A percentile compares a stretch with the other conserved stretches of the same genome.
phyloP scores from a whole-genome alignment of 1,140 invertebrate genomes.

The Monomorium pharaonis region DNA sequence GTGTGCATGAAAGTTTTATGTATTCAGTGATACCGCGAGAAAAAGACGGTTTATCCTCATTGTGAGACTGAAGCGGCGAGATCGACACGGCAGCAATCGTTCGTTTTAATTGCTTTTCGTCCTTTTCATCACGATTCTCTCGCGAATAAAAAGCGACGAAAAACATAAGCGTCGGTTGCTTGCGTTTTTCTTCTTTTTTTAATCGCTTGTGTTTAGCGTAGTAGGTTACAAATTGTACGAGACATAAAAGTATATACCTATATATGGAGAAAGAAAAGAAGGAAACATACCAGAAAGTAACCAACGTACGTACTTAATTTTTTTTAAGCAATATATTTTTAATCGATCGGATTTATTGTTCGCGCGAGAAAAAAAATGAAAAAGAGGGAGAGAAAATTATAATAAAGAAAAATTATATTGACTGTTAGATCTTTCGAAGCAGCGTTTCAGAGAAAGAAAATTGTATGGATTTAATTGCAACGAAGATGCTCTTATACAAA shows the following conservation, averaged over 20 bases:
- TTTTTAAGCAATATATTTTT: not conserved
- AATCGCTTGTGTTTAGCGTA: not conserved
- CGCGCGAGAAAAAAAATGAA: not conserved
- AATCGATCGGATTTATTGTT: not conserved
- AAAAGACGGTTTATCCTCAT: slow-evolving; percentile 25
- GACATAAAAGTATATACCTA: slow-evolving; percentile 35
- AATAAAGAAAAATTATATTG: not conserved
- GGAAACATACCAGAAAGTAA: slow-evolving; percentile 20
- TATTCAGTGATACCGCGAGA: slow-evolving; percentile 33
- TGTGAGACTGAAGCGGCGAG: slow-evolving; percentile 60
- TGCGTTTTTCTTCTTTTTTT: slow-evolving; percentile 7
- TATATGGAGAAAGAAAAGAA: slow-evolving; percentile 23
- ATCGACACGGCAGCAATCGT: slow-evolving; percentile 14
- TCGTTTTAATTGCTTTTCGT: slow-evolving; percentile 13
- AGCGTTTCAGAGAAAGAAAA: slow-evolving; percentile 20
- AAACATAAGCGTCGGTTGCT: not conserved
- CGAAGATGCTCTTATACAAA: not conserved
- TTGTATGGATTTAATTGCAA: slow-evolving; percentile 31
- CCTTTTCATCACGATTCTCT: slow-evolving; percentile 16
- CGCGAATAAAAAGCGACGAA: not conserved
- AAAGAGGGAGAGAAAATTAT: not conserved
- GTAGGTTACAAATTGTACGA: slow-evolving; percentile 19
- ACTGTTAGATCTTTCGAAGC: slow-evolving; percentile 19
- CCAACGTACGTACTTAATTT: slow-evolving; percentile 59
- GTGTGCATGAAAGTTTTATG: slow-evolving; percentile 45